Evolutionary conservation across 1,140 invertebrate species (phyloP).

Genomic region (Drosophila suzukii): DNA sequence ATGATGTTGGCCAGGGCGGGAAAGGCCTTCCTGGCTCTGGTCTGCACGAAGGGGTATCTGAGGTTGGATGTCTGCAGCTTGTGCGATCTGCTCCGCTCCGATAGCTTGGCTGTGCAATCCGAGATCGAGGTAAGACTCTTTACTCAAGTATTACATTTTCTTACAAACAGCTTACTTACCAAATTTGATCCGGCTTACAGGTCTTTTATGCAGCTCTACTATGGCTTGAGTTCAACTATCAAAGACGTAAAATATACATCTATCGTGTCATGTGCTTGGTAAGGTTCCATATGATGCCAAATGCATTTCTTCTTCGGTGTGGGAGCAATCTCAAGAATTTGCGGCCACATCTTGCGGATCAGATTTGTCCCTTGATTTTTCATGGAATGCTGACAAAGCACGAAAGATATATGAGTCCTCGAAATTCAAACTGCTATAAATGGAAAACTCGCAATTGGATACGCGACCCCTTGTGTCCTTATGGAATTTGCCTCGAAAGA

Average conservation of each 20-base stretch:
- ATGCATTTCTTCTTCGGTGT: neutral
- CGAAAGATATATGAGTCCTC: neutral
- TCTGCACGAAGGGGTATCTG: neutral
- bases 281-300: neutral
- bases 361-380: neutral
- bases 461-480: neutral
- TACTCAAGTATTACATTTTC: neutral
- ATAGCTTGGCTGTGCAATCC: neutral
- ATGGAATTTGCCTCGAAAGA: neutral
- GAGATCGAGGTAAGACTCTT: constrained; percentile 9
- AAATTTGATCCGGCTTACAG: neutral
- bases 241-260: neutral
- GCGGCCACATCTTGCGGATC: neutral
- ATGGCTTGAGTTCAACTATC: neutral
- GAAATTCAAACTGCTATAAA: neutral
- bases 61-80: neutral
- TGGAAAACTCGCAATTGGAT: neutral
- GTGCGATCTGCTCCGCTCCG: neutral
- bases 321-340: neutral
- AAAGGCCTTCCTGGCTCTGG: constrained; percentile 1
- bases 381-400: neutral
- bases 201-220: constrained; percentile 4
- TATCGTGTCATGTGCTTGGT: neutral
- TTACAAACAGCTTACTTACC: neutral
- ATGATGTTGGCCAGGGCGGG: neutral